These are phyloP conservation scores for Xanthia icteritia DNA, from an alignment of 2,888 invertebrate genomes.

Conservation along the genomic window DNA sequence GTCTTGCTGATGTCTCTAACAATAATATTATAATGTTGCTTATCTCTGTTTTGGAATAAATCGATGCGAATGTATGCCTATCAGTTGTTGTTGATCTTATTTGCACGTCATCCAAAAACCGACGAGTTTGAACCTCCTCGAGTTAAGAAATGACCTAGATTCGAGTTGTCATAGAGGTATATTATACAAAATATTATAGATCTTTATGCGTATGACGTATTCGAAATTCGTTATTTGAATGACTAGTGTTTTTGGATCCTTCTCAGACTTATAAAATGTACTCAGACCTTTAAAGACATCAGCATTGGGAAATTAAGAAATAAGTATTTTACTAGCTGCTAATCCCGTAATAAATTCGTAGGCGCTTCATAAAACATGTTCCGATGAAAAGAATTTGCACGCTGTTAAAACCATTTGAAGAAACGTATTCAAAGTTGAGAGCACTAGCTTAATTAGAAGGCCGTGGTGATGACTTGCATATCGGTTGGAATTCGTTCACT, in stretches of 20 bases:
- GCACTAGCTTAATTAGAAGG: slow-evolving; percentile 46
- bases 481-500: slow-evolving; percentile 30
- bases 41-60: slow-evolving; percentile 62
- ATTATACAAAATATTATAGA: slow-evolving; percentile 13
- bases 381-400: slow-evolving; percentile 28
- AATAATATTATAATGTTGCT: slow-evolving; percentile 80
- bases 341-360: slow-evolving; percentile 8
- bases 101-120: slow-evolving; percentile 41
- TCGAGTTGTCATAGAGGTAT: slow-evolving; percentile 5
- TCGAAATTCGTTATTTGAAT: neutral
- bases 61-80: slow-evolving; percentile 28
- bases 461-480: slow-evolving; percentile 47
- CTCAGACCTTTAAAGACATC: neutral
- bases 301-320: neutral
- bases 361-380: slow-evolving; percentile 8
- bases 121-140: slow-evolving; percentile 11
- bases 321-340: neutral
- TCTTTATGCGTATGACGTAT: neutral
- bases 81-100: slow-evolving; percentile 34
- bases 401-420: slow-evolving; percentile 51
- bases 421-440: slow-evolving; percentile 48
- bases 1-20: slow-evolving; percentile 84
- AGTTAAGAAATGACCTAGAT: slow-evolving; percentile 27
- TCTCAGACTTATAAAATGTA: too few relatives aligned
- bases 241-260: neutral